Percentiles rank a stretch among this genome's conserved stretches.
These are phyloP conservation scores for Caenorhabditis sp. DNA, from an alignment of 2,888 invertebrate species.

Conservation along the genomic window DNA sequence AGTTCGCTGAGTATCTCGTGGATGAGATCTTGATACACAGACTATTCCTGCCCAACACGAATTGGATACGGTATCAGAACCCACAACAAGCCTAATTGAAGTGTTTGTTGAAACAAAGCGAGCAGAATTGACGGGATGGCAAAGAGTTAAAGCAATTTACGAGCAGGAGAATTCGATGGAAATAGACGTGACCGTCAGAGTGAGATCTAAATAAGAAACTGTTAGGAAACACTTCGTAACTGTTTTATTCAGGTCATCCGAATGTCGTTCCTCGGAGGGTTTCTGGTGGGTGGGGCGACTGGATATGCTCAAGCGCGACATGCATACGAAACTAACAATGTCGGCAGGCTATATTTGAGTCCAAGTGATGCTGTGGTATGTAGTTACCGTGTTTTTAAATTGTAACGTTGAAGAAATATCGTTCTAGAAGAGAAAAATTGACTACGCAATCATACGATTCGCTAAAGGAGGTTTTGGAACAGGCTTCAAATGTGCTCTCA, in stretches of 20 bases:
- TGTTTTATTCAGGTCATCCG: constrained; percentile 60
- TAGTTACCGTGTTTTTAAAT: too few relatives aligned
- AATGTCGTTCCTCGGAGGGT: constrained; percentile 67
- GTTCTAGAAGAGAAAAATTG: constrained; percentile 41
- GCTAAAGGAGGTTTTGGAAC: constrained; percentile 66
- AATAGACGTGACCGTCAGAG: constrained; percentile 58
- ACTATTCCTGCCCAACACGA: not conserved
- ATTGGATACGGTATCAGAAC: not conserved
- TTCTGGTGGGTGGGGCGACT: constrained; percentile 66
- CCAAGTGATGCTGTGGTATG: constrained; percentile 66
- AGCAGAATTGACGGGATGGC: constrained; percentile 59
- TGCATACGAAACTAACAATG: constrained; percentile 65
- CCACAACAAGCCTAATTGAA: constrained; percentile 15
- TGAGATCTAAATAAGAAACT: constrained; percentile 16
- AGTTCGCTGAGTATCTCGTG: too few relatives aligned
- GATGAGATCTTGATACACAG: too few relatives aligned
- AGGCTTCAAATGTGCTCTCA: constrained; percentile 64
- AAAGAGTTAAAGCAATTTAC: constrained; percentile 63
- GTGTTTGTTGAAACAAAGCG: not conserved
- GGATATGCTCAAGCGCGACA: constrained; percentile 64
- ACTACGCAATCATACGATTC: constrained; percentile 68
- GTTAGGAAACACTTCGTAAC: too few relatives aligned
- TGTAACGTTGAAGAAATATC: not conserved
- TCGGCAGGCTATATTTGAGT: constrained; percentile 64
- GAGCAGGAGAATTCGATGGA: constrained; percentile 60